A percentile compares a stretch with the other conserved stretches of the same genome.
Evolutionary conservation across 2,888 invertebrate species (phyloP).

Genomic region (Ophion slaviceki): DNA sequence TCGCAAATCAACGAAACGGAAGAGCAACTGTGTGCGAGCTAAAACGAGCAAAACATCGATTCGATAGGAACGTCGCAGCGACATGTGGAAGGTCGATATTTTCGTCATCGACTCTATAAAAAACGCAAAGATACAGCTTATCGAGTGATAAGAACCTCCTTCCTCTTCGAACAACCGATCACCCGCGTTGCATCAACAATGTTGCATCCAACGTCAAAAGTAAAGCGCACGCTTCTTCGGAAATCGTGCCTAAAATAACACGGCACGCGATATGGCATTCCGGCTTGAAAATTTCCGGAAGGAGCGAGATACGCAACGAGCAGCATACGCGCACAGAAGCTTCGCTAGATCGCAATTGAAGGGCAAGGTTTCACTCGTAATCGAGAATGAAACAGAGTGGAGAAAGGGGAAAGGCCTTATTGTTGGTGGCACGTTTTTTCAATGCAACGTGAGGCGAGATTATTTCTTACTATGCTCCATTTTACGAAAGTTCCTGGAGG

Average conservation of each 20-base stretch:
- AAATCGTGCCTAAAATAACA: neutral
- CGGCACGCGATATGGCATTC: too few relatives aligned
- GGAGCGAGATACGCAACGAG: neutral
- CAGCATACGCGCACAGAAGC: neutral
- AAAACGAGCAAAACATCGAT: too few relatives aligned
- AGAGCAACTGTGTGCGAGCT: too few relatives aligned
- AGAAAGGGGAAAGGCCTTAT: neutral
- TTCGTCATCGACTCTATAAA: too few relatives aligned
- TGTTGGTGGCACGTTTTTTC: neutral
- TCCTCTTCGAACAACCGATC: too few relatives aligned
- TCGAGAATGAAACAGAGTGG: neutral
- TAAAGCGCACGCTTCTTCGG: conserved; percentile 4
- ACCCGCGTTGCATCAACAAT: too few relatives aligned
- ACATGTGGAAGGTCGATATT: too few relatives aligned
- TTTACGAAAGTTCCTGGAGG: conserved; percentile 70
- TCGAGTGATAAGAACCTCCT: conserved; percentile 32
- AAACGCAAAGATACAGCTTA: conserved; percentile 16
- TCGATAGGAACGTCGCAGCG: too few relatives aligned
- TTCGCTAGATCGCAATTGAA: too few relatives aligned
- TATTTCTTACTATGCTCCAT: conserved; percentile 56
- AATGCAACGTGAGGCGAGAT: conserved; percentile 24
- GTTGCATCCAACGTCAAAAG: too few relatives aligned
- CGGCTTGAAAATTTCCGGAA: too few relatives aligned
- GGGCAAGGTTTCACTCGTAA: conserved; percentile 11
- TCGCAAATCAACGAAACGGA: too few relatives aligned